phyloP scores from a whole-genome alignment of 2,888 invertebrate species.

The Nephrotoma appendiculata region DNA sequence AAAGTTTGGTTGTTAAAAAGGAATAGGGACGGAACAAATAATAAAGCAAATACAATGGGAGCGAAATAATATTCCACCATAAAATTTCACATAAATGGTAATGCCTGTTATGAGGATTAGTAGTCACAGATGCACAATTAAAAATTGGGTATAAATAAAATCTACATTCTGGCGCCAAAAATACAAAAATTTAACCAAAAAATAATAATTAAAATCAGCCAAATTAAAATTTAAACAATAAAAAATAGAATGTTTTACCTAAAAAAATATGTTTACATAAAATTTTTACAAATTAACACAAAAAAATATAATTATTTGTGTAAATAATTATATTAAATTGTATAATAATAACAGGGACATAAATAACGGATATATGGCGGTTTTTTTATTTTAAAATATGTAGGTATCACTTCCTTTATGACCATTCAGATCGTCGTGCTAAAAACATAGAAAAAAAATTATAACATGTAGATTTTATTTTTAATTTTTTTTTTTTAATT shows the following conservation, averaged over 20 bases:
- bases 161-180: constrained; percentile 4
- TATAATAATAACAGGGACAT: constrained; percentile 7
- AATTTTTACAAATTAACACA: background rate
- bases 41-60: background rate
- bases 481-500: background rate
- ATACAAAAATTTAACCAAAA: background rate
- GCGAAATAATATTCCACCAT: too few relatives aligned
- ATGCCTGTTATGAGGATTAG: background rate
- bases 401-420: constrained; percentile 70
- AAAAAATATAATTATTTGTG: too few relatives aligned
- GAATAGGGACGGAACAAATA: background rate
- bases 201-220: background rate
- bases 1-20: too few relatives aligned
- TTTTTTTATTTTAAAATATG: constrained; percentile 49
- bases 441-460: constrained; percentile 27
- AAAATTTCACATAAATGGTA: background rate
- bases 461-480: constrained; percentile 7
- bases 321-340: too few relatives aligned
- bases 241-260: background rate
- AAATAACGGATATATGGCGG: background rate
- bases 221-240: constrained; percentile 11
- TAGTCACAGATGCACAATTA: background rate
- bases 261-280: background rate
- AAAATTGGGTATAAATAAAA: background rate
- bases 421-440: constrained; percentile 59